Evolutionary conservation across 2,113 vertebrate species (phyloP).

Genomic region (Scytalopus superciliaris): DNA sequence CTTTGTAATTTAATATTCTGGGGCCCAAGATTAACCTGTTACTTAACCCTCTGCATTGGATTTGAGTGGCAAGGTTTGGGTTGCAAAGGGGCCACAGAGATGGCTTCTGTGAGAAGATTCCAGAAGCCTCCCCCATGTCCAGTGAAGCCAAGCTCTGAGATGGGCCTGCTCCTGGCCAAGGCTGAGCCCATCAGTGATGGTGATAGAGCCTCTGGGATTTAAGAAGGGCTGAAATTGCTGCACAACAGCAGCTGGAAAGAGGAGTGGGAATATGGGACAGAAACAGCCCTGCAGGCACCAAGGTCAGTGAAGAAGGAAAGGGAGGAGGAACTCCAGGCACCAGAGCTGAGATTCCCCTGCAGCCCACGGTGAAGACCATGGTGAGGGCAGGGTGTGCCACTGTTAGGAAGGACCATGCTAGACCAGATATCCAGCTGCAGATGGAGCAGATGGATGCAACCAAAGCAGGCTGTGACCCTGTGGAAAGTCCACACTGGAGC

Average conservation of each 20-base stretch:
- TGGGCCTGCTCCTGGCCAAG: fast-evolving
- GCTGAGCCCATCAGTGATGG: fast-evolving
- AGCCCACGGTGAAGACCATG: fast-evolving
- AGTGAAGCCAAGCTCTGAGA: neutral
- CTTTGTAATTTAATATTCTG: neutral
- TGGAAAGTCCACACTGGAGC: neutral
- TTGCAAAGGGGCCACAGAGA: neutral
- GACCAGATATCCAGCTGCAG: neutral
- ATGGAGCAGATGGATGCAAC: neutral
- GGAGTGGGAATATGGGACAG: neutral
- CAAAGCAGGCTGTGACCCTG: neutral
- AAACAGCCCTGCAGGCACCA: neutral
- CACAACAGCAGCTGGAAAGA: neutral
- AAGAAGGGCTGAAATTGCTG: neutral
- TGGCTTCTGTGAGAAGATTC: neutral
- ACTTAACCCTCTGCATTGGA: neutral
- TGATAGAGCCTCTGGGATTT: too few relatives aligned
- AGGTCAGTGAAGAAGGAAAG: neutral
- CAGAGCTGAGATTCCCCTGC: neutral
- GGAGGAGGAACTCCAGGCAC: neutral
- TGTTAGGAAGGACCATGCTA: neutral
- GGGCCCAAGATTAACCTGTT: neutral
- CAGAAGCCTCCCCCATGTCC: neutral
- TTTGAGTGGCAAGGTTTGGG: neutral
- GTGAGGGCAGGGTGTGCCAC: neutral